These are phyloP conservation scores for Luscinia megarhynchos DNA, from an alignment of 2,797 vertebrate species.

Conservation along the genomic window DNA sequence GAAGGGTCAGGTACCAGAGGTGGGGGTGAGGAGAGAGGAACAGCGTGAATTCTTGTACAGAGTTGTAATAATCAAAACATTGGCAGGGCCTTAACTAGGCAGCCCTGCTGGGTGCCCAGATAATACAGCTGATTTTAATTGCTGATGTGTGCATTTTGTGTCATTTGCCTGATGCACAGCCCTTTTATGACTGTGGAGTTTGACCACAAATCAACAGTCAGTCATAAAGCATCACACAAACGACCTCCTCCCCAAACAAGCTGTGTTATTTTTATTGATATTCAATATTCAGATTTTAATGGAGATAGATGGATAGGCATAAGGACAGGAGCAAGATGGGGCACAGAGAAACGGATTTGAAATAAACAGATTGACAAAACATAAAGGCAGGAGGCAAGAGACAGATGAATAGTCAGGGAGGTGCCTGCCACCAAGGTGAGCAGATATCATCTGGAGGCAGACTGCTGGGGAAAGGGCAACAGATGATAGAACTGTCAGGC, in stretches of 20 bases:
- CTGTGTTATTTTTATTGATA: constrained; percentile 43
- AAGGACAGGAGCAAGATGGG: not conserved
- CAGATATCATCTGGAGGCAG: constrained; percentile 7
- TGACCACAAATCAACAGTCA: constrained; percentile 51
- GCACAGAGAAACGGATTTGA: not conserved
- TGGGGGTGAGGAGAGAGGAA: constrained; percentile 5
- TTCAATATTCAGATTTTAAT: constrained; percentile 65
- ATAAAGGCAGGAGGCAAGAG: constrained; percentile 1
- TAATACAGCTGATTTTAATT: constrained; percentile 54
- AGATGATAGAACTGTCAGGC: not conserved
- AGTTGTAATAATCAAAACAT: constrained; percentile 45
- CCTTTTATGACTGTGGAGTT: not conserved
- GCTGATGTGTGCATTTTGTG: constrained; percentile 38
- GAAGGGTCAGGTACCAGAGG: constrained; percentile 32
- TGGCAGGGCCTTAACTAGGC: constrained; percentile 53
- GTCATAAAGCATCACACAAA: not conserved
- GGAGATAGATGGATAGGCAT: not conserved
- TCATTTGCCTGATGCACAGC: constrained; percentile 10
- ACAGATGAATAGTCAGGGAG: not conserved
- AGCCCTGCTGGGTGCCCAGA: constrained; percentile 42
- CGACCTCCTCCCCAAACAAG: not conserved
- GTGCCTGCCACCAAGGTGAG: constrained; percentile 10
- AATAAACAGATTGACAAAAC: constrained; percentile 13
- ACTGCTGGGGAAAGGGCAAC: not conserved
- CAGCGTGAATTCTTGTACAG: constrained; percentile 53